Percentiles rank a stretch among this genome's conserved stretches.
Evolutionary conservation across 2,797 vertebrate species (phyloP).

Genomic region (Channallabes apus): DNA sequence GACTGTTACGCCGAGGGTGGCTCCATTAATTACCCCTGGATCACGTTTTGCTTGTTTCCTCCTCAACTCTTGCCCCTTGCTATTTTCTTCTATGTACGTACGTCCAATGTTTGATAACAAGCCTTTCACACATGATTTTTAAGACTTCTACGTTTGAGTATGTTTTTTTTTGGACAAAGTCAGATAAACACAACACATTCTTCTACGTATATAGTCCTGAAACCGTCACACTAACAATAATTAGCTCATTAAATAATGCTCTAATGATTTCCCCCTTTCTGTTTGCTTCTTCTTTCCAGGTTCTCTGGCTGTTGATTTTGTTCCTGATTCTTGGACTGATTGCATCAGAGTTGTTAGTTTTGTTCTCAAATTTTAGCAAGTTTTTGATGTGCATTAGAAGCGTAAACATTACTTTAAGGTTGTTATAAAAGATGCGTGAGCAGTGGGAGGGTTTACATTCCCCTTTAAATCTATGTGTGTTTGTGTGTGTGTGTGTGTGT

Average conservation of each 20-base stretch:
- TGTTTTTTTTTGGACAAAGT: neutral
- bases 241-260: neutral
- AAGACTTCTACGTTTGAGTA: neutral
- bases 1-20: slow-evolving; percentile 82
- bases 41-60: slow-evolving; percentile 83
- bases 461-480: neutral
- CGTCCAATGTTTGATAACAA: neutral
- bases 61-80: slow-evolving; percentile 79
- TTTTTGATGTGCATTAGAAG: neutral
- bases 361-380: neutral
- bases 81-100: slow-evolving; percentile 85
- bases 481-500: too few relatives aligned
- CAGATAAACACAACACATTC: neutral
- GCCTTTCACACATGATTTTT: neutral
- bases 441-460: neutral
- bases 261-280: neutral
- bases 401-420: neutral
- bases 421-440: neutral
- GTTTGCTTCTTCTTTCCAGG: slow-evolving; percentile 67
- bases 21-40: slow-evolving; percentile 83
- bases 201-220: neutral
- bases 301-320: slow-evolving; percentile 88
- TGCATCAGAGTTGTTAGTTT: slow-evolving; percentile 92
- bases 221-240: neutral
- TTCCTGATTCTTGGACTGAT: slow-evolving; percentile 87